Base-by-base conservation (phyloP, 2,113 vertebrate genomes). In the Otus sunia region DNA sequence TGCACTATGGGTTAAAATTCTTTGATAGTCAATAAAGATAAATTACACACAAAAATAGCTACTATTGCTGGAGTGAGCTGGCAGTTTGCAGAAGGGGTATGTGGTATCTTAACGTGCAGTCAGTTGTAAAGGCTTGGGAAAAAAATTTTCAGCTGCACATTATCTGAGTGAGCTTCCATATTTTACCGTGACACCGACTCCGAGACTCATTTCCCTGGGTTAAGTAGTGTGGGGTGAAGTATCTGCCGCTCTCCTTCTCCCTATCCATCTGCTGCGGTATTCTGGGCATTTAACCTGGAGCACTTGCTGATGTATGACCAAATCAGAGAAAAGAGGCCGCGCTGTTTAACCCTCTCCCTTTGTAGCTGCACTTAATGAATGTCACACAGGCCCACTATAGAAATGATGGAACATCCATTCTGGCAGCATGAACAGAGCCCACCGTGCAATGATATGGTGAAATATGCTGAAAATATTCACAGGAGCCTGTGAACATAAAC, bases 311-410 rank as follows among this genome's bases (percentile, higher is more conserved):
- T 96, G 92, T 79, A 96, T 96, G 96, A 91, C 78, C 94, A 59
- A 95, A 95, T 74, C 91, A 89, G 92, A 97, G 94, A 95, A 97
- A 97, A 95, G 94, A 95, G 97, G 86, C 97, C 93, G 84, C 2
- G 52, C 97, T 97, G 97, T 32, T 91, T 96, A 95, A 97, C 92
- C 94, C 90, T 96, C 97, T 97, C 97, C 93, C 93, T 97, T 96
- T 97, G 92, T 96, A 97, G 96, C 96, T 94, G 94, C 97, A 98
- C 97, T 98, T 98, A 98, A 98, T 98, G 97, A 98, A 97, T 98
- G 97, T 97, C 97, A 97, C 95, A 8, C 86, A 66, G 96, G 66
- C 94, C 90, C 96, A 96, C 97, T 96, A 97, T 97, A 97, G 97
- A 98, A 98, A 97, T 97, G 97, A 98, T 97, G 96, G 97, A 96